Conservation (phyloP, 2,797 vertebrate genomes). For the Bryconaethiops microstoma region DNA sequence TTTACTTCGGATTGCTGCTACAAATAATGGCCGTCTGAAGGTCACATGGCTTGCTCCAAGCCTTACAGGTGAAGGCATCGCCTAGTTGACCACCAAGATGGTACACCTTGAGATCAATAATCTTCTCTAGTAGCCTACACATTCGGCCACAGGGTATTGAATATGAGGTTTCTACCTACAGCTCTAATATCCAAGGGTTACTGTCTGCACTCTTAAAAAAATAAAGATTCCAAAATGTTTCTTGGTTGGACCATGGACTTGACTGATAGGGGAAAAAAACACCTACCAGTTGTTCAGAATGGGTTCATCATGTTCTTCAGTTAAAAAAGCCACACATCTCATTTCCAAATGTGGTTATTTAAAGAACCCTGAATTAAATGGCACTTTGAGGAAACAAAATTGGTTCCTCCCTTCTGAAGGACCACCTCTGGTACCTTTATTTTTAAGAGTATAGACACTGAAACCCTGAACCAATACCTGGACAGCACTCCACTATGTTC, state of each 20-base stretch:
- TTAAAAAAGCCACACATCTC: background rate
- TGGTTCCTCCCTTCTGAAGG: background rate
- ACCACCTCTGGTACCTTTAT: background rate
- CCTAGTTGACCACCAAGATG: background rate
- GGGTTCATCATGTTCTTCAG: background rate
- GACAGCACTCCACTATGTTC: background rate
- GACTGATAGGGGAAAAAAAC: background rate
- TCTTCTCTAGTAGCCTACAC: background rate
- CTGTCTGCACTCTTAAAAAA: constrained; percentile 2
- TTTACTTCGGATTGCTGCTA: background rate
- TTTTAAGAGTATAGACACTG: background rate
- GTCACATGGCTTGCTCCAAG: background rate
- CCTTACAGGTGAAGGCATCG: background rate
- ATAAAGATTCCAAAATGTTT: background rate
- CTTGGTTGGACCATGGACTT: background rate
- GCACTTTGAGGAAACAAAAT: background rate
- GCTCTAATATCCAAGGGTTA: background rate
- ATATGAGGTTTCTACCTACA: background rate
- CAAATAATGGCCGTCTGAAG: too few species aligned
- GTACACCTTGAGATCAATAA: background rate
- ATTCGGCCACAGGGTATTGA: background rate
- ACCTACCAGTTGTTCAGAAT: background rate
- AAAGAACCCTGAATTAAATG: background rate
- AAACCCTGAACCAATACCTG: background rate
- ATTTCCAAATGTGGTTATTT: background rate